Evolutionary conservation across 2,888 invertebrate genomes (phyloP), one percentile per base, ranked within the genome.

Genomic region (Choristoneura rosaceana): DNA sequence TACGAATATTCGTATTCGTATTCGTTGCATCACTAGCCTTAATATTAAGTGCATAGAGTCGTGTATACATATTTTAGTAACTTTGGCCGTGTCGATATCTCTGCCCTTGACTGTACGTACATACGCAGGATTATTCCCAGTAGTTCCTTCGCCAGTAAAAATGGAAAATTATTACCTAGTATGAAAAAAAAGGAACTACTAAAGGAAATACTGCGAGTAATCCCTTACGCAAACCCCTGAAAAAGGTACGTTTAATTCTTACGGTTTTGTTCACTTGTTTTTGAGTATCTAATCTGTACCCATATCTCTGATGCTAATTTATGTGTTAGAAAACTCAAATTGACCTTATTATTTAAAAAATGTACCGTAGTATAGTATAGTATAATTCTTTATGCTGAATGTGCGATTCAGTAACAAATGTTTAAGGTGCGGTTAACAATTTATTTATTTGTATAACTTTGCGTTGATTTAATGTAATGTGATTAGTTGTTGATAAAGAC

Each of bases 401-500:
- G 43, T 68, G 64, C 59, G 38, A 63, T 68, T 58, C 25, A 61
- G 65, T 62, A 67, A 62, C n/a, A 61, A 65, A 76, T 75, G 75
- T 80, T 74, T 74, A 76, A 77, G 82, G 83, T 86, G 85, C 84
- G 82, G 83, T 77, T 80, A 87, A 84, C 85, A 88, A 85, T 84
- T 83, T 78, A 80, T 82, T 85, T 86, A 83, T 85, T 83, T 86
- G 75, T 81, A 80, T 78, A 79, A 79, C 74, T 79, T 80, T 84
- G 83, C 81, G 80, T 82, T 83, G 82, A 69, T 38, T 71, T 68
- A 84, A 80, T 82, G 78, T 85, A 87, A 85, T 88, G 90, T 91
- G 89, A 89, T 90, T 88, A 78, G 87, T 89, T 89, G 89, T 90
- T 90, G 83, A 86, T 88, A 87, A 68, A 71, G 73, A 73, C 73